A percentile compares a stretch with the other conserved stretches of the same genome.
Conservation (phyloP, 2,888 invertebrate genomes). For the Drosophila maculinotata region DNA sequence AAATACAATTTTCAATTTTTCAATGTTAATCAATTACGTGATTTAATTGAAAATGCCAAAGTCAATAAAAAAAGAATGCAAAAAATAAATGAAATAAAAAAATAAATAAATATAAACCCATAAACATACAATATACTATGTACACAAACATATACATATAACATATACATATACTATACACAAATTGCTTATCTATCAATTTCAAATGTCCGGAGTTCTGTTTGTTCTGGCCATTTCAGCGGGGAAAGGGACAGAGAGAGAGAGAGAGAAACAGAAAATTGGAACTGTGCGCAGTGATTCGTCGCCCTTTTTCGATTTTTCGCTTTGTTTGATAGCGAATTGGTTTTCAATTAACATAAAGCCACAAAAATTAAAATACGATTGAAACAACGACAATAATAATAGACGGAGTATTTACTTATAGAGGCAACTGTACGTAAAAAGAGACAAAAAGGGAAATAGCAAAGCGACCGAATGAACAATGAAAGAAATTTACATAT, state of each 20-base stretch:
- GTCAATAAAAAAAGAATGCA: conserved; percentile 60
- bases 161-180: conserved; percentile 19
- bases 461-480: not conserved
- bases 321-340: conserved; percentile 64
- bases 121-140: conserved; percentile 18
- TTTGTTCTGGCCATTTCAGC: conserved; percentile 41
- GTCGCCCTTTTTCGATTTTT: not conserved
- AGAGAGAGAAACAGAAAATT: not conserved
- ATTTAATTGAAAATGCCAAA: conserved; percentile 75
- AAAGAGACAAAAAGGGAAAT: conserved; percentile 1
- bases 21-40: conserved; percentile 76
- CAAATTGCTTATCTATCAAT: conserved; percentile 57
- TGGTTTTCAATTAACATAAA: conserved; percentile 72
- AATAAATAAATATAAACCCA: conserved; percentile 20
- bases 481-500: too few species aligned
- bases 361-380: conserved; percentile 60
- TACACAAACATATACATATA: conserved; percentile 9
- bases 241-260: conserved; percentile 1
- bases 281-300: conserved; percentile 7
- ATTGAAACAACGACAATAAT: conserved; percentile 16
- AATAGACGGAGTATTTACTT: conserved; percentile 10
- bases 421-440: conserved; percentile 1
- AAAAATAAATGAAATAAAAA: conserved; percentile 20
- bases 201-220: conserved; percentile 47
- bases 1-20: conserved; percentile 69